phyloP scores from a whole-genome alignment of 2,797 vertebrate species.

The Podargus strigoides region DNA sequence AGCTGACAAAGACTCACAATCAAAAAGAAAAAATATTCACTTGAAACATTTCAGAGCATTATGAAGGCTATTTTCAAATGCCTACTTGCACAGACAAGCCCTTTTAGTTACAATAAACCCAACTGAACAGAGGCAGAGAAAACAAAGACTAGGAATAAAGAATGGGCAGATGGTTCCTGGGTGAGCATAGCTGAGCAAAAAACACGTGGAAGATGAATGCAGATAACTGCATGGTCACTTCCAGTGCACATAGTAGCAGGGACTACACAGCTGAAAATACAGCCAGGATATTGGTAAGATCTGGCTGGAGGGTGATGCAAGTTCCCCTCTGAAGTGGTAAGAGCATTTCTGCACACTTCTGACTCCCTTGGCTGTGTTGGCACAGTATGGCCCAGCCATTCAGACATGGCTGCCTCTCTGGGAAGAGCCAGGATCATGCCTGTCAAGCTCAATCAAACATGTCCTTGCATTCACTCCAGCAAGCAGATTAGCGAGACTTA shows the following conservation, averaged over 20 bases:
- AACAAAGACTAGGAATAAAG: neutral
- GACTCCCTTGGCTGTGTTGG: neutral
- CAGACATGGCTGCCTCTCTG: neutral
- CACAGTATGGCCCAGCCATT: neutral
- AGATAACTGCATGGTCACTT: neutral
- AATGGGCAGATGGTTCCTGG: neutral
- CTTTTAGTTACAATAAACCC: neutral
- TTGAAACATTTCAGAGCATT: neutral
- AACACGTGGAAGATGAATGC: neutral
- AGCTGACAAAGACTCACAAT: neutral
- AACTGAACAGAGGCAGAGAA: neutral
- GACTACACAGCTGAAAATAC: neutral
- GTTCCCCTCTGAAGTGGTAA: neutral
- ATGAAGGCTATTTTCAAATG: neutral
- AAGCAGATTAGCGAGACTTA: neutral
- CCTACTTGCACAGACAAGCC: neutral
- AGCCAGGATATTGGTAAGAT: neutral
- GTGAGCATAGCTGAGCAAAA: neutral
- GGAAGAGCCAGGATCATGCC: neutral
- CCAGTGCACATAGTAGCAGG: neutral
- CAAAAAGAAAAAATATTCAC: neutral
- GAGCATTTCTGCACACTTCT: neutral
- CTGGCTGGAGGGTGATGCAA: neutral
- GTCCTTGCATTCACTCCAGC: neutral
- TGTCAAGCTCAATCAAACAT: neutral